Conservation (phyloP, 2,797 vertebrate species). For the Pygocentrus nattereri region DNA sequence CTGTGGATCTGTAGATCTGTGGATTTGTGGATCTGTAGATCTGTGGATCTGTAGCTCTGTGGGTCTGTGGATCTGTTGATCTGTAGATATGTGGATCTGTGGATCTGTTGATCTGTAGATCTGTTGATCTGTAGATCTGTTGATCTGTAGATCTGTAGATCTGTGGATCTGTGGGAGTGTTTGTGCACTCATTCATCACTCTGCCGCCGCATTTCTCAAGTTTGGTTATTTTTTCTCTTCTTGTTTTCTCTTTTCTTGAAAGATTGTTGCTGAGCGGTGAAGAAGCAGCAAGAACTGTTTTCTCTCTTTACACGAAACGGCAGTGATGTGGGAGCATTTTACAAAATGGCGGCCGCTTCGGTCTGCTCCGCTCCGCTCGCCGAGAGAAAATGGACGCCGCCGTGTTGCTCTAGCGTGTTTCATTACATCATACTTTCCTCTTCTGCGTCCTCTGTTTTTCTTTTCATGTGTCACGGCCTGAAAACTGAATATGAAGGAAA, state of each 20-base stretch:
- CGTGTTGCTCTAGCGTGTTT: slow-evolving; percentile 31
- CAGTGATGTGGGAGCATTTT: slow-evolving; percentile 20
- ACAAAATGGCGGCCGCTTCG: slow-evolving; percentile 59
- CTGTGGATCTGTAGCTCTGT: no score
- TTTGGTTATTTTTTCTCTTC: neutral
- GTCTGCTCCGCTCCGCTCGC: neutral
- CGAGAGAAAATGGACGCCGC: slow-evolving; percentile 58
- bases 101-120: no score
- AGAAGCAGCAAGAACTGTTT: neutral
- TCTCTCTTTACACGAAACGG: neutral
- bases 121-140: no score
- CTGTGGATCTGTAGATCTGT: no score
- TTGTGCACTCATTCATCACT: neutral
- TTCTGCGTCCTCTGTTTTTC: slow-evolving; percentile 51
- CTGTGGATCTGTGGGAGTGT: no score
- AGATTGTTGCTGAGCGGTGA: neutral
- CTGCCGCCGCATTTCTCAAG: neutral
- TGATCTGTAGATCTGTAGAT: no score
- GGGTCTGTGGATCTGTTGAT: no score
- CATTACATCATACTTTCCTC: slow-evolving; percentile 53
- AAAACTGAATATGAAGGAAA: slow-evolving; percentile 32
- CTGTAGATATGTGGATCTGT: no score
- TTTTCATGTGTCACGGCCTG: slow-evolving; percentile 22
- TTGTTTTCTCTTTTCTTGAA: neutral
- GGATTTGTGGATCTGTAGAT: no score